A percentile compares a stretch with the other conserved stretches of the same genome.
These are phyloP conservation scores for Varanus salvator DNA, from an alignment of 2,113 vertebrate genomes.

Conservation along the genomic window DNA sequence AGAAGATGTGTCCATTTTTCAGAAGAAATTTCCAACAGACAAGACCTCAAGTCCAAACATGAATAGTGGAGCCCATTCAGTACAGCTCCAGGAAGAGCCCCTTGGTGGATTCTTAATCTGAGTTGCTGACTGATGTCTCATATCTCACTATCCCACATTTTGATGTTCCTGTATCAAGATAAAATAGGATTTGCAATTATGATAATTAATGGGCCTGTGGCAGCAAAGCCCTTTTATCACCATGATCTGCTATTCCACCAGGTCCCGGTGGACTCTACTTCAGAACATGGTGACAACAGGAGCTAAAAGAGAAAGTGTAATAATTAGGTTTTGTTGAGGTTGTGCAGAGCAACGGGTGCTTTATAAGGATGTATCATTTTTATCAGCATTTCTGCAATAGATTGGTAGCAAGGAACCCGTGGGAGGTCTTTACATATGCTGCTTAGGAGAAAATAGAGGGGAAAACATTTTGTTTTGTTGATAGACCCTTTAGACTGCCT, in stretches of 20 bases:
- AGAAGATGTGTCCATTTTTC: not conserved
- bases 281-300: not conserved
- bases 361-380: not conserved
- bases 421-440: not conserved
- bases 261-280: not conserved
- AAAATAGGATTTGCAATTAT: conserved; percentile 32
- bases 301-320: not conserved
- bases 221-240: conserved; percentile 10
- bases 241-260: conserved; percentile 22
- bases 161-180: conserved; percentile 35
- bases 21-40: not conserved
- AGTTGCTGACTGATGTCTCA: not conserved
- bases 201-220: conserved; percentile 21
- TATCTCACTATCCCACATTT: not conserved
- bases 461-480: not conserved
- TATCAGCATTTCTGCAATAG: conserved; percentile 33
- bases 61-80: not conserved
- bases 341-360: not conserved
- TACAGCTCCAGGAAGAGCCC: not conserved
- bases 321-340: conserved; percentile 36
- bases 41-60: not conserved
- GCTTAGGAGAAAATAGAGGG: not conserved
- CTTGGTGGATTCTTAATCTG: not conserved
- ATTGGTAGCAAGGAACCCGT: conserved; percentile 2
- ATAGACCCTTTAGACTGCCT: conserved; percentile 1